A percentile compares a stretch with the other conserved stretches of the same genome.
Evolutionary conservation across 2,113 vertebrate species (phyloP).

Genomic region (Rhea pennata): DNA sequence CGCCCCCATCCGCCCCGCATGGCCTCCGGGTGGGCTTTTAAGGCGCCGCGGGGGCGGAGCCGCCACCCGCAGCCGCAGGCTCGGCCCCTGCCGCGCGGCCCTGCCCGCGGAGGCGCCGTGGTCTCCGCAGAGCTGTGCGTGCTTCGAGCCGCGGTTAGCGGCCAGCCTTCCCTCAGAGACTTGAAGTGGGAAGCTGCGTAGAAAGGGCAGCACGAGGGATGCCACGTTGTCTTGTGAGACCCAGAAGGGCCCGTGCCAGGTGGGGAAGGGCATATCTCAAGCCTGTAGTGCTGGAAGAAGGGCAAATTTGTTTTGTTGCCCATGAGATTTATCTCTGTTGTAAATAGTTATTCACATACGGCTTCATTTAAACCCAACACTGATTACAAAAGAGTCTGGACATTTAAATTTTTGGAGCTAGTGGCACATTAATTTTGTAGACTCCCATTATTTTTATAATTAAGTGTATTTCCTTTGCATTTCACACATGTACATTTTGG

Average conservation of each 20-base stretch:
- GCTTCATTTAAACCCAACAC: background rate
- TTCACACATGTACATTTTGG: rapidly evolving
- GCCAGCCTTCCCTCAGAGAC: no score
- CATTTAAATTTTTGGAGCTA: background rate
- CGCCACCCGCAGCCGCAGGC: background rate
- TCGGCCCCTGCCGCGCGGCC: background rate
- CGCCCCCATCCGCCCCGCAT: rapidly evolving
- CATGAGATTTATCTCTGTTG: background rate
- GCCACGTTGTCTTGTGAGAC: background rate
- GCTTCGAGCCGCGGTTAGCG: no score
- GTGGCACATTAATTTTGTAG: background rate
- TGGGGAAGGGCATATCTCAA: background rate
- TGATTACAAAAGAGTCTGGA: background rate
- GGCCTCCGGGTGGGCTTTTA: background rate
- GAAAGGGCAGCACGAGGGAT: background rate
- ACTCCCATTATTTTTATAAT: background rate
- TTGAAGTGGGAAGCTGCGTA: background rate
- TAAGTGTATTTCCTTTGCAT: background rate
- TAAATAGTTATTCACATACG: rapidly evolving
- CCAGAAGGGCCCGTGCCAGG: no score
- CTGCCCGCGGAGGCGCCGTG: background rate
- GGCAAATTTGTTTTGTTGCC: background rate
- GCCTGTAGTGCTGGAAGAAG: background rate
- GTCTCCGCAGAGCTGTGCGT: no score
- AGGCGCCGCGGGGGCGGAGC: conserved; percentile 31